Conservation (phyloP, 2,888 invertebrate genomes). For the Noctua janthe region DNA sequence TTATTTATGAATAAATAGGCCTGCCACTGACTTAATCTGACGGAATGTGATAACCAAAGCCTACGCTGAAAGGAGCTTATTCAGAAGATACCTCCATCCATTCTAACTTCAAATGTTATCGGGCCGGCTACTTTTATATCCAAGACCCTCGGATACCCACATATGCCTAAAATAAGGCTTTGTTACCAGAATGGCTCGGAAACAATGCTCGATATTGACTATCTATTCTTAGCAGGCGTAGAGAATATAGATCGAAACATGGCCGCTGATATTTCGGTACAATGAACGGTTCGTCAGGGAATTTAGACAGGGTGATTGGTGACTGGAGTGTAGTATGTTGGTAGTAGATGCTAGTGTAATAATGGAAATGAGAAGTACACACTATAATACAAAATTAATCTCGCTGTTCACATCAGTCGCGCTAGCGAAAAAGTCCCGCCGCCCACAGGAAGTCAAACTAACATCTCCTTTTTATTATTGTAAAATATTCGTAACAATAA, state of each 20-base stretch:
- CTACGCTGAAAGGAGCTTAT: too few relatives aligned
- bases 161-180: slow-evolving; percentile 25
- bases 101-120: neutral
- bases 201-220: slow-evolving; percentile 43
- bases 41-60: too few relatives aligned
- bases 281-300: slow-evolving; percentile 18
- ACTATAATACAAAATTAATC: too few relatives aligned
- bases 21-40: too few relatives aligned
- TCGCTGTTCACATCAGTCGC: too few relatives aligned
- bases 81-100: neutral
- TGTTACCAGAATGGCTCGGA: slow-evolving; percentile 26
- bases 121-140: neutral
- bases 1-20: too few relatives aligned
- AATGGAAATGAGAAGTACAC: too few relatives aligned
- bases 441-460: too few relatives aligned
- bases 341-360: too few relatives aligned
- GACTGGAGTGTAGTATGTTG: neutral
- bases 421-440: too few relatives aligned
- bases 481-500: too few relatives aligned
- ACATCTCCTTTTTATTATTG: too few relatives aligned
- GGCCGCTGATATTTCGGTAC: slow-evolving; percentile 15
- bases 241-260: slow-evolving; percentile 34
- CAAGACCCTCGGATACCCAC: neutral
- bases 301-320: slow-evolving; percentile 16
- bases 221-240: slow-evolving; percentile 41